Evolutionary conservation across 2,888 invertebrate species (phyloP).

Genomic region (Lydus trimaculatus): DNA sequence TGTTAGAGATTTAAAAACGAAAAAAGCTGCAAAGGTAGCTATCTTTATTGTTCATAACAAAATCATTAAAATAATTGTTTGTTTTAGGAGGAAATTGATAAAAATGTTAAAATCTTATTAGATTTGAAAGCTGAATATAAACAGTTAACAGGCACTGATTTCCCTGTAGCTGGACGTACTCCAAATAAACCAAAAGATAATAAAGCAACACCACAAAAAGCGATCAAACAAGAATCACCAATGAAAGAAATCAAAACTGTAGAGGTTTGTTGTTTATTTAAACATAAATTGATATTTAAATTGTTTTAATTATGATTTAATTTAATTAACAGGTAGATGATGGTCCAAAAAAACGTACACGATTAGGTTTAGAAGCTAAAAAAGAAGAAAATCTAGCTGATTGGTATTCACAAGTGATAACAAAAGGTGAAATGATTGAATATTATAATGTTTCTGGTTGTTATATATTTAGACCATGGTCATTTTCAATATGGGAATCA

Average conservation of each 20-base stretch:
- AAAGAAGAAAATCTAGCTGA: slow-evolving; percentile 94
- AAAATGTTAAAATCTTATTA: slow-evolving; percentile 62
- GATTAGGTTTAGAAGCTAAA: slow-evolving; percentile 90
- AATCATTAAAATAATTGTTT: neutral
- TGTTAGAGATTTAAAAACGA: slow-evolving; percentile 65
- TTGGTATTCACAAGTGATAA: slow-evolving; percentile 96
- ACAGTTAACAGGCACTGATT: slow-evolving; percentile 56
- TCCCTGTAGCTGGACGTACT: slow-evolving; percentile 58
- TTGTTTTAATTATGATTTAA: neutral
- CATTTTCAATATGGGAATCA: slow-evolving; percentile 93
- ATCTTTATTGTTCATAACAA: slow-evolving; percentile 3
- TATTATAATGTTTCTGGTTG: slow-evolving; percentile 99
- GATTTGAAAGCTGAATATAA: slow-evolving; percentile 71
- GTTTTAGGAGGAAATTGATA: slow-evolving; percentile 58
- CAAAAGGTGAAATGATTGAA: slow-evolving; percentile 96
- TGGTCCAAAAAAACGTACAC: slow-evolving; percentile 85
- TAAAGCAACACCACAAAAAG: slow-evolving; percentile 43
- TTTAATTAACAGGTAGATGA: slow-evolving; percentile 50
- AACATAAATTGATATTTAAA: neutral
- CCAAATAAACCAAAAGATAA: slow-evolving; percentile 43
- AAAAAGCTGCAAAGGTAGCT: slow-evolving; percentile 55
- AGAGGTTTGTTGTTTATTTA: slow-evolving; percentile 24
- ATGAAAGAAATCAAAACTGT: slow-evolving; percentile 49
- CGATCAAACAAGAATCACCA: slow-evolving; percentile 49
- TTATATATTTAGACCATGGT: slow-evolving; percentile 98